Base-by-base conservation (phyloP, 2,888 invertebrate genomes). In the Bedellia somnulentella region DNA sequence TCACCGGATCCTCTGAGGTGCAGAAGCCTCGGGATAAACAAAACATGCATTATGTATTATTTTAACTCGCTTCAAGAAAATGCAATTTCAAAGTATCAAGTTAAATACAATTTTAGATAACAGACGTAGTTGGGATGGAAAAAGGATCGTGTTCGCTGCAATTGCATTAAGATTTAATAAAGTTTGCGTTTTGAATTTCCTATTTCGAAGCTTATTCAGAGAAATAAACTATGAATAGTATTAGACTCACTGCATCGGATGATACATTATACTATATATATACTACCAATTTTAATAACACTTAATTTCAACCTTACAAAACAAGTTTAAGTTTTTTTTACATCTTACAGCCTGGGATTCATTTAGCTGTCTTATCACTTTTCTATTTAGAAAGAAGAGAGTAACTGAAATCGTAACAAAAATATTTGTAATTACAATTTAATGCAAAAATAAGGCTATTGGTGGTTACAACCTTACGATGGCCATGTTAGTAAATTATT, bases 61-160 rank as follows among this genome's bases (percentile, higher is more conserved):
- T 29, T 21, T 21, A 63, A 66, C 58, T 51, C 47, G n/a, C 52
- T 59, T 57, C 55, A 56, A 57, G 62, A 61, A 57, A 67, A 71
- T 60, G 70, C 68, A 71, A 71, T 73, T 68, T 67, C 55, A 70
- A 64, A 73, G 70, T 66, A 66, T 68, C 60, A 70, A 70, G 63
- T 73, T 66, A 70, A 70, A 70, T 71, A 68, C 52, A 61, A 62
- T 62, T 52, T 50, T 39, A 68, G 67, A 70, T 67, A 70, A 70
- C 61, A 61, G 54, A 51, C 48, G 42, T 8, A 21, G 21, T 21
- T 21, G 10, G 8, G 2, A 21, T 21, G 10, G 10, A 10, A 21
- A 21, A 10, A 21, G 10, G 10, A 21, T 3, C 21, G 8, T 21
- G 9, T 21, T 8, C 9, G 8, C 10, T 21, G 8, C 21, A 21